phyloP scores from a whole-genome alignment of 2,113 vertebrate species.

The Phodopus roborovskii region DNA sequence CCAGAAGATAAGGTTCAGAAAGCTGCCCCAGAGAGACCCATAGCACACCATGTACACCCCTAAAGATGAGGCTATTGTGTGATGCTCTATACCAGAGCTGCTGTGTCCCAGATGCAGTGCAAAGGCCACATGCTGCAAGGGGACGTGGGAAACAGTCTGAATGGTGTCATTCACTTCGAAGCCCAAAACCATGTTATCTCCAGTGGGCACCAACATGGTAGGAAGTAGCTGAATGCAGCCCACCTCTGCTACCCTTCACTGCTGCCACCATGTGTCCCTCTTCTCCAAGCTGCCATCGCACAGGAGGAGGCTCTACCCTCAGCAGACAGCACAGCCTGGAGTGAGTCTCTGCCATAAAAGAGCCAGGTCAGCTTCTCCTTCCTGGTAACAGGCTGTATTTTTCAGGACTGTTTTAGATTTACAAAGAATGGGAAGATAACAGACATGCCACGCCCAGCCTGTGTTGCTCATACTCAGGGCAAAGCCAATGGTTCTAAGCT shows the following conservation, averaged over 20 bases:
- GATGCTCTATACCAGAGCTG: not conserved
- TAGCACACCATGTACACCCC: not conserved
- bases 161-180: not conserved
- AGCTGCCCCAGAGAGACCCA: not conserved
- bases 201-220: not conserved
- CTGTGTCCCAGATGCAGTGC: not conserved
- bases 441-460: not conserved
- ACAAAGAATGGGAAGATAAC: not conserved
- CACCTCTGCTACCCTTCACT: not conserved
- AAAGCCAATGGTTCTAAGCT: not conserved
- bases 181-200: not conserved
- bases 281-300: not conserved
- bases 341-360: not conserved
- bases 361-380: not conserved
- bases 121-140: not conserved
- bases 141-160: not conserved
- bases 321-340: not conserved
- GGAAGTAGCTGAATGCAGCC: not conserved
- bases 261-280: not conserved
- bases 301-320: not conserved
- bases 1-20: not conserved
- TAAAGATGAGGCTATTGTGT: too few species aligned
- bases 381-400: not conserved
- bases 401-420: not conserved
- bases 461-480: not conserved